These are phyloP conservation scores for Nebria ingens DNA, from an alignment of 1,140 invertebrate species.

Conservation along the genomic window DNA sequence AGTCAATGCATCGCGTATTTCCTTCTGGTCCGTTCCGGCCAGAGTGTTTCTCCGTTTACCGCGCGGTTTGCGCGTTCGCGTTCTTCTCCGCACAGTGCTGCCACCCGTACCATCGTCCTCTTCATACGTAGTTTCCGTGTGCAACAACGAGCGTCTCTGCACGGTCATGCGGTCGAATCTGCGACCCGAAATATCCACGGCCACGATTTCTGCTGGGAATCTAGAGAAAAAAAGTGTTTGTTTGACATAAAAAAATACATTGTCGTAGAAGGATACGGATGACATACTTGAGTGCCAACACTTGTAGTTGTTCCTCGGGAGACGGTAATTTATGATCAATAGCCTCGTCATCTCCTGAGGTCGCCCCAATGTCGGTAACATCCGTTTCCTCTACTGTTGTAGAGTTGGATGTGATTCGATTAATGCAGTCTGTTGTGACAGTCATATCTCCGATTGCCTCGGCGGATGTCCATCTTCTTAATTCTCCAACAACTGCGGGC, in stretches of 20 bases:
- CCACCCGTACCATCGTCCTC: constrained; percentile 34
- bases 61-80: constrained; percentile 59
- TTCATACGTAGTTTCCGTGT: constrained; percentile 42
- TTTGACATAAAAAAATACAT: constrained; percentile 2
- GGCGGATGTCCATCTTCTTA: constrained; percentile 72
- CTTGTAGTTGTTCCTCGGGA: constrained; percentile 69
- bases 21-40: constrained; percentile 77
- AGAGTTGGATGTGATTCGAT: constrained; percentile 38
- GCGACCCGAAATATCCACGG: constrained; percentile 75
- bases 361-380: constrained; percentile 37
- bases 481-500: constrained; percentile 67
- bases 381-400: constrained; percentile 37
- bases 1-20: constrained; percentile 62
- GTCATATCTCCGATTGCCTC: constrained; percentile 75
- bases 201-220: constrained; percentile 76
- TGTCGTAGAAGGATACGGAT: background rate
- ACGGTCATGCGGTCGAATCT: constrained; percentile 79
- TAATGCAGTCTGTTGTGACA: constrained; percentile 62
- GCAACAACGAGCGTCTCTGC: constrained; percentile 66
- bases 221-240: constrained; percentile 41
- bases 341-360: constrained; percentile 52
- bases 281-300: constrained; percentile 66
- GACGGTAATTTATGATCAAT: constrained; percentile 72
- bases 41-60: constrained; percentile 81
- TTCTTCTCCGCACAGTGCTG: constrained; percentile 51